Base-by-base conservation (phyloP, 2,888 invertebrate genomes). In the Aspidapion aeneum region DNA sequence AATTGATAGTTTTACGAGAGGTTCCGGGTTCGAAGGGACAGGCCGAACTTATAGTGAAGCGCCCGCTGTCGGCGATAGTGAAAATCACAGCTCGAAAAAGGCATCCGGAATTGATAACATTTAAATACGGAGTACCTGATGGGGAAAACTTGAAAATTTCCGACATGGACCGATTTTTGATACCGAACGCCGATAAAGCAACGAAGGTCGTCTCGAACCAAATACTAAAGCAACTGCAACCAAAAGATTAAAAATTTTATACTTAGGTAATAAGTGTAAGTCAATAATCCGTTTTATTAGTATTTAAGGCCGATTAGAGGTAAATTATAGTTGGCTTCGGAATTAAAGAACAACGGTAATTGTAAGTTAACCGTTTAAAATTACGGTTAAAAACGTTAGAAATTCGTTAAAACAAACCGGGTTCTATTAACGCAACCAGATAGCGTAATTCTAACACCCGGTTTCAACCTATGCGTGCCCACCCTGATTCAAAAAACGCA, bases 21-120 rank as follows among this genome's bases (percentile, higher is more conserved):
- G 82, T 92, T 67, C 86, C 88, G 16, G 89, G 89, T 65, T 86
- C 87, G 69, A 88, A 87, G 74, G 94, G 93, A 1, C 86, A 87
- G 69, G 96, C 93, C 0, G 90, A 92, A 77, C 87, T 98, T 0
- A 90, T 95, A 74, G 93, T 94, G 0, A 87, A 93, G 66, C 86
- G 97, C 61, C 93, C 94, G 0, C 82, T 99, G 60, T 90, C 94
- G 1, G 92, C 93, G 58, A 94, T 99, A 72, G 94, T 98, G 7
- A 96, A 95, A 83, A 99, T 99, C 66, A 98, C 98, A 0, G 96
- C 97, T 12, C 95, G 96, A 78, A 96, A 96, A 78, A 88, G 91
- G 62, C 92, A 94, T 78, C 97, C 98, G 0, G 96, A 98, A 80
- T 83, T 98, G 72, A 96, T 99, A 67, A 98, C 98, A 0, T 98